Evolutionary conservation across 2,888 invertebrate species (phyloP).

Genomic region (Seira ritae): DNA sequence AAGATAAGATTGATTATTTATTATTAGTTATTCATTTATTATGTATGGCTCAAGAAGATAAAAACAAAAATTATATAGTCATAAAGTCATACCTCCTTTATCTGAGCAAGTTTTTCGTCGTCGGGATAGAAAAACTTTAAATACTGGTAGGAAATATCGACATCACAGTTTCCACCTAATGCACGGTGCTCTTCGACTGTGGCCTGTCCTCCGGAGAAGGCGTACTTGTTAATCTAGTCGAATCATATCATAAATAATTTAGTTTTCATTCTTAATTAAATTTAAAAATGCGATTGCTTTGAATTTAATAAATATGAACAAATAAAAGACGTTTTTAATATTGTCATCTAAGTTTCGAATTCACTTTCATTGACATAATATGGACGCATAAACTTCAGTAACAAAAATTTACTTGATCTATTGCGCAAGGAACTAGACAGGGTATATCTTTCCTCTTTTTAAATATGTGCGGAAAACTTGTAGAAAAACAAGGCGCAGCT

Average conservation of each 20-base stretch:
- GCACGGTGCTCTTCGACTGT: conserved; percentile 94
- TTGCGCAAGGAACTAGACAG: conserved; percentile 97
- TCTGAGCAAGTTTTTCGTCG: conserved; percentile 88
- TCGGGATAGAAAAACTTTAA: conserved; percentile 96
- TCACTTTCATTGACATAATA: neutral
- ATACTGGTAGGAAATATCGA: conserved; percentile 97
- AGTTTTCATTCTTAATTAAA: neutral
- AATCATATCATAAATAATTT: conserved; percentile 35
- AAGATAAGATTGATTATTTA: too few relatives aligned
- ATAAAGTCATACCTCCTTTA: conserved; percentile 81
- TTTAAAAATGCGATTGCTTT: neutral
- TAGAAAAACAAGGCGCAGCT: conserved; percentile 94
- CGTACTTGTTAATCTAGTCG: conserved; percentile 89
- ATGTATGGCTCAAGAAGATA: too few relatives aligned
- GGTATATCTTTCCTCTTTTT: conserved; percentile 85
- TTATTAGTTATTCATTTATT: too few relatives aligned
- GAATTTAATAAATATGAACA: neutral
- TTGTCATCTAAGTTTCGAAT: neutral
- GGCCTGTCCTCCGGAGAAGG: conserved; percentile 96
- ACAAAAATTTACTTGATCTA: conserved; percentile 91
- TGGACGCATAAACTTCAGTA: too few relatives aligned
- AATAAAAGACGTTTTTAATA: neutral
- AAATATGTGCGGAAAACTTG: conserved; percentile 94
- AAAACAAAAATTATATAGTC: too few relatives aligned
- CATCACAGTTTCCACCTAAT: conserved; percentile 94